Base-by-base conservation (phyloP, 2,113 vertebrate genomes). In the Platichthys flesus region DNA sequence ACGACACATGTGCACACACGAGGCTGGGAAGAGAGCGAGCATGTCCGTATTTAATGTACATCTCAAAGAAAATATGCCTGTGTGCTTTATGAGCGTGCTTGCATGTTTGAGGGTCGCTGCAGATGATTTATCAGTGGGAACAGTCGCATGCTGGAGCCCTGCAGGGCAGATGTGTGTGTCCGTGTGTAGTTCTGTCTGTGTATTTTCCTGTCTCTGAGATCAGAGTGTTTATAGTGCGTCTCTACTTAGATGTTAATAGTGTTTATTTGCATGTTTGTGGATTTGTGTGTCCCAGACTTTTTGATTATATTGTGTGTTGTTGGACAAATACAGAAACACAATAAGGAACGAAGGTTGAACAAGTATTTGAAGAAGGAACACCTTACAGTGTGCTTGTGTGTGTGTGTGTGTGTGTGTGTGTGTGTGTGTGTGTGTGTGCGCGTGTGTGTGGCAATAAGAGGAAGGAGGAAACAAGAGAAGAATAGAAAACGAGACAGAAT, bases 1-100 rank as follows among this genome's bases (percentile, higher is more conserved):
- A 84, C 72, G 63, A 66, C 61, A 57, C 31, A 66, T 58, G 61
- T 54, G 56, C 45, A 62, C 74, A 13, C 49, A 13, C 42, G 49
- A 62, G 18, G 24, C 76, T 56, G 49, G 66, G 71, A 73, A 63
- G 68, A 78, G 67, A 79, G 51, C 1, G 57, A 70, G 55, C 47
- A 45, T 62, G 67, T 79, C 70, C 79, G 67, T 67, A 67, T 88
- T 81, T 81, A 84, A 88, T 65, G 64, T 76, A 68, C 42, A 76
- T 67, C 65, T 42, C 13, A 23, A 84, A 62, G 72, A 86, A 82
- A 85, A 72, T 45, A 72, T 31, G 68, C 63, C 65, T 54, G 63
- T 72, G 70, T 78, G 70, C 51, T 81, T 81, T 77, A 76, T 18
- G 58, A 69, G 60, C 4, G 21, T 52, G 49, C 31, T 35, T 51